Percentiles rank a stretch among this genome's conserved stretches.
These are phyloP conservation scores for Nilaparvata lugens DNA, from an alignment of 1,140 invertebrate genomes.

Conservation along the genomic window DNA sequence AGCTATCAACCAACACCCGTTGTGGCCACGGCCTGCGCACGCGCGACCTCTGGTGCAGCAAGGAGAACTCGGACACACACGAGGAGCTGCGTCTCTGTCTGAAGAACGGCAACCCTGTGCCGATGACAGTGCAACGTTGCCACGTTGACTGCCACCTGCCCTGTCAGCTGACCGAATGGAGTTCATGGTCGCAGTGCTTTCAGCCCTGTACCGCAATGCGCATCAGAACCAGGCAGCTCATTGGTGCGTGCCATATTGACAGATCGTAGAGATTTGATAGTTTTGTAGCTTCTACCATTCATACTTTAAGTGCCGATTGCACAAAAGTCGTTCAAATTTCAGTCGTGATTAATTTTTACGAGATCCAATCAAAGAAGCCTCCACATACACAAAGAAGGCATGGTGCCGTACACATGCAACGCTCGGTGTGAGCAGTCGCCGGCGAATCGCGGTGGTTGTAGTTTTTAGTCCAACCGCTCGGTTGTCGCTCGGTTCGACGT, in stretches of 20 bases:
- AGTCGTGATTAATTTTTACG: too few relatives aligned
- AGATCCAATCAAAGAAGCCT: too few relatives aligned
- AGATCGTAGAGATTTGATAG: too few relatives aligned
- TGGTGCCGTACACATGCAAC: too few relatives aligned
- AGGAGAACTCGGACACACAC: constrained; percentile 19
- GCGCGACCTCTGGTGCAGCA: constrained; percentile 35
- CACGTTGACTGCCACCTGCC: constrained; percentile 33
- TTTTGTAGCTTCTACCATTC: too few relatives aligned
- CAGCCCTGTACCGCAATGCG: constrained; percentile 35
- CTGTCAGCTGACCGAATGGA: constrained; percentile 41
- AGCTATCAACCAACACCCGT: constrained; percentile 40
- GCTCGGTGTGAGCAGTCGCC: too few relatives aligned
- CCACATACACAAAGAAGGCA: too few relatives aligned
- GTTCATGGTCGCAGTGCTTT: constrained; percentile 44
- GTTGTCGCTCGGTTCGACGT: too few relatives aligned
- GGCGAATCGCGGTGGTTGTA: too few relatives aligned
- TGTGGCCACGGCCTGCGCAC: constrained; percentile 51
- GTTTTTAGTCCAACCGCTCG: too few relatives aligned
- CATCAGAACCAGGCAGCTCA: constrained; percentile 29
- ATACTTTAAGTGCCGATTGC: too few relatives aligned
- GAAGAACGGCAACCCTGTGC: constrained; percentile 17
- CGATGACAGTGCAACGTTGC: constrained; percentile 31
- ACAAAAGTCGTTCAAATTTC: too few relatives aligned
- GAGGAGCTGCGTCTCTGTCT: constrained; percentile 28
- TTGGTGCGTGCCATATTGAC: constrained; percentile 30